Percentiles rank a stretch among this genome's conserved stretches.
These are phyloP conservation scores for Scomber japonicus DNA, from an alignment of 2,113 vertebrate genomes.

Conservation along the genomic window DNA sequence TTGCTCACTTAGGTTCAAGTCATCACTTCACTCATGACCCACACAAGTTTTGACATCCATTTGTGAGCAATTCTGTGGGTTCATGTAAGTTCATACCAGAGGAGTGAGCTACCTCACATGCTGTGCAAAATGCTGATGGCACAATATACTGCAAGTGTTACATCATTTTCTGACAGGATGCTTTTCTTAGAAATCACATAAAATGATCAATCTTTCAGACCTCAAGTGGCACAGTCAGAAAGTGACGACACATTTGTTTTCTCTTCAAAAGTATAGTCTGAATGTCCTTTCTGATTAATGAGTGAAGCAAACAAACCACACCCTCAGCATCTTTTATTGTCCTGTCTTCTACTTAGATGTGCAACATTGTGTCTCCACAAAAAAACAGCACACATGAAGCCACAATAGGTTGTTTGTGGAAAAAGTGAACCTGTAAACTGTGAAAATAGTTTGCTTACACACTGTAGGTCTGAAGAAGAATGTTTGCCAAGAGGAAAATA, in stretches of 20 bases:
- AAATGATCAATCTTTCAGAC: not conserved
- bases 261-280: not conserved
- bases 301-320: conserved; percentile 10
- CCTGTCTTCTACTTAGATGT: not conserved
- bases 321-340: not conserved
- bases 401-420: conserved; percentile 32
- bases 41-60: not conserved
- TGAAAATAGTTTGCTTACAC: conserved; percentile 8
- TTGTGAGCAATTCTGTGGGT: conserved; percentile 7
- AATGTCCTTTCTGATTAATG: not conserved
- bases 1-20: not conserved
- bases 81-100: conserved; percentile 12
- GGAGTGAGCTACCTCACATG: not conserved
- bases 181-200: not conserved
- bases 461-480: conserved; percentile 10
- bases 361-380: conserved; percentile 7
- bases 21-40: not conserved
- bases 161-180: not conserved
- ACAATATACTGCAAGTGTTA: not conserved
- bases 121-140: not conserved
- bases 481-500: conserved; percentile 29
- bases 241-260: not conserved
- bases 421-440: conserved; percentile 21
- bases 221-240: not conserved
- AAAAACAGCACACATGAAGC: conserved; percentile 4